Conservation (phyloP, 2,888 invertebrate species). For the Lordiphosa andalusiaca region DNA sequence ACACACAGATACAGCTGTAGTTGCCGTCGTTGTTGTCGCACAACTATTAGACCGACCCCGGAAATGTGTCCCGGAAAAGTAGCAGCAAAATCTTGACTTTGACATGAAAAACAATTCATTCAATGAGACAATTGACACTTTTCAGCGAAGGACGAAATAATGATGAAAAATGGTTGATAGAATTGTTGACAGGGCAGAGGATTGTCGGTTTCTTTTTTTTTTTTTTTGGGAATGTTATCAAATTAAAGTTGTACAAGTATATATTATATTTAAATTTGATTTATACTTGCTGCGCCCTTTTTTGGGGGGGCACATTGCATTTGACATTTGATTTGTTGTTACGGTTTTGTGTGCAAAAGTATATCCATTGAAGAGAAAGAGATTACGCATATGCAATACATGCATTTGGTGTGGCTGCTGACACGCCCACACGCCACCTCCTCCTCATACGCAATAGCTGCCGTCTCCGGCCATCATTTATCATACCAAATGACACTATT, state of each 20-base stretch:
- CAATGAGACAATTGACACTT: slow-evolving; percentile 47
- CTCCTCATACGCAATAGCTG: not conserved
- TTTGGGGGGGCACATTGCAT: slow-evolving; percentile 29
- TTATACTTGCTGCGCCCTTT: slow-evolving; percentile 7
- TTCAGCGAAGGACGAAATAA: slow-evolving; percentile 14
- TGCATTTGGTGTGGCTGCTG: slow-evolving; percentile 52
- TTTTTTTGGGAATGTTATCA: too few relatives aligned
- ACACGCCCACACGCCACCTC: slow-evolving; percentile 7
- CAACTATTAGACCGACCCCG: slow-evolving; percentile 38
- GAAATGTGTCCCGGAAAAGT: slow-evolving; percentile 30
- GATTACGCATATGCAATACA: slow-evolving; percentile 52
- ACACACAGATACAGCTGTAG: slow-evolving; percentile 23
- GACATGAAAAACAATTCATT: slow-evolving; percentile 46
- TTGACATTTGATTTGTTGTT: slow-evolving; percentile 59
- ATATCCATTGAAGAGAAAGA: slow-evolving; percentile 33
- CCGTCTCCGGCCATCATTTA: slow-evolving; percentile 48
- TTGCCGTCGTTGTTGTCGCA: slow-evolving; percentile 27
- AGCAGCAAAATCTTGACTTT: slow-evolving; percentile 39
- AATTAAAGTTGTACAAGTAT: slow-evolving; percentile 45
- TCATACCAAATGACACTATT: slow-evolving; percentile 59
- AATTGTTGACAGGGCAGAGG: too few relatives aligned
- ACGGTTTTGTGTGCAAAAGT: slow-evolving; percentile 47
- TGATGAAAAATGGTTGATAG: too few relatives aligned
- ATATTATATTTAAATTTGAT: not conserved
- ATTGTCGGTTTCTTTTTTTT: too few relatives aligned